Percentiles rank a stretch among this genome's conserved stretches.
These are phyloP conservation scores for Drosophila baimaii DNA, from an alignment of 1,140 invertebrate species.

Conservation along the genomic window DNA sequence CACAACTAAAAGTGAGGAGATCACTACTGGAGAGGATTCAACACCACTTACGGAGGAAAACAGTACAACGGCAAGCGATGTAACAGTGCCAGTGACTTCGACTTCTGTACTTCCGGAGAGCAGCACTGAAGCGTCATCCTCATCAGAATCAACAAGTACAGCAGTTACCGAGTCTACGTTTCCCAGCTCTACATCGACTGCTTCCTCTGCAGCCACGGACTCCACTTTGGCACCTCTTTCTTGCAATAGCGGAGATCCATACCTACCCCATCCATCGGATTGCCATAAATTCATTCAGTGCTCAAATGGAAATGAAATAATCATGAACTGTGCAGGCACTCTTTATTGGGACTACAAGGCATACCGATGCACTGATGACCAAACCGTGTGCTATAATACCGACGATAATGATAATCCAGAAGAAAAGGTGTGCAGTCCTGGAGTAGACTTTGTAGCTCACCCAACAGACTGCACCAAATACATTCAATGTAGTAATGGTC, in stretches of 20 bases:
- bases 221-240: conserved; percentile 14
- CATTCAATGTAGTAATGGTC: conserved; percentile 35
- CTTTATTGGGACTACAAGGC: conserved; percentile 38
- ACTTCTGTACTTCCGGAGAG: neutral
- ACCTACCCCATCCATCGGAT: conserved; percentile 42
- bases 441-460: conserved; percentile 13
- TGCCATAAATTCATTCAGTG: conserved; percentile 55
- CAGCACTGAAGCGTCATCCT: neutral
- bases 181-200: conserved; percentile 2
- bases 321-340: conserved; percentile 8
- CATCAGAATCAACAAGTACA: conserved; percentile 5
- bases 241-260: conserved; percentile 23
- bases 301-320: conserved; percentile 19
- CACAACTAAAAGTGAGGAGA: neutral
- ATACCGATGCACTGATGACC: conserved; percentile 3
- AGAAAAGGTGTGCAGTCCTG: conserved; percentile 17
- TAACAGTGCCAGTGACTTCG: conserved; percentile 1
- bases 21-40: neutral
- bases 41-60: neutral
- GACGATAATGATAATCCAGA: neutral
- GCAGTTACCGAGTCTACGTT: neutral
- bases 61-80: neutral
- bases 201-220: conserved; percentile 3
- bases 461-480: conserved; percentile 41
- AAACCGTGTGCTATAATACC: conserved; percentile 14